Evolutionary conservation across 1,140 invertebrate species (phyloP).

Genomic region (Calosoma granatense): DNA sequence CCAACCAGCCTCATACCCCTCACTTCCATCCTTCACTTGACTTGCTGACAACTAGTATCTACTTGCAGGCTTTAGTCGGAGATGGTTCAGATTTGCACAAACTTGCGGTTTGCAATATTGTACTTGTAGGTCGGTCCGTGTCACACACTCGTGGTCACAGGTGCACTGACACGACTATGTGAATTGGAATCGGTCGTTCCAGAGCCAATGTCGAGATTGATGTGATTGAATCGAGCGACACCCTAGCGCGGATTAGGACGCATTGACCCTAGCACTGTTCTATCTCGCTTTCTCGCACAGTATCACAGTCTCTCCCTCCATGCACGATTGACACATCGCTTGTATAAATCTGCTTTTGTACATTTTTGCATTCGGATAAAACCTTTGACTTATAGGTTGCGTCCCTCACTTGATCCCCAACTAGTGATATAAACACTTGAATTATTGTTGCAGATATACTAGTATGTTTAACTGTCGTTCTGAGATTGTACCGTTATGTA

Average conservation of each 20-base stretch:
- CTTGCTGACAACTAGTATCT: too few relatives aligned
- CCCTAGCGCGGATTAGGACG: neutral
- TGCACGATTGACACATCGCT: neutral
- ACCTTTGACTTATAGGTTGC: neutral
- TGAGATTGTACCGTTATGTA: too few relatives aligned
- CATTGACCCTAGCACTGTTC: neutral
- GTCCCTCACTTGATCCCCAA: neutral
- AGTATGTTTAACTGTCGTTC: too few relatives aligned
- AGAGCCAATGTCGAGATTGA: neutral
- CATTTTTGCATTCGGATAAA: too few relatives aligned
- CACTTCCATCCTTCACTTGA: neutral
- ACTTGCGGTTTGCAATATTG: neutral
- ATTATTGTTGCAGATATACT: too few relatives aligned
- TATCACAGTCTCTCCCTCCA: neutral
- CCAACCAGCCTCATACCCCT: neutral
- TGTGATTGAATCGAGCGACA: neutral
- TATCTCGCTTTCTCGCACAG: neutral
- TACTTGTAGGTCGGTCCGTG: neutral
- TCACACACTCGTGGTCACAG: constrained; percentile 7
- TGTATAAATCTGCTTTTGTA: neutral
- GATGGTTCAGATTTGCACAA: too few relatives aligned
- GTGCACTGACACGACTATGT: neutral
- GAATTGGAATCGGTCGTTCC: constrained; percentile 3
- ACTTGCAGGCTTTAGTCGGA: too few relatives aligned
- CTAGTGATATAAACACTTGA: too few relatives aligned